Evolutionary conservation across 2,113 vertebrate species (phyloP).

Genomic region (Lycaon pictus): DNA sequence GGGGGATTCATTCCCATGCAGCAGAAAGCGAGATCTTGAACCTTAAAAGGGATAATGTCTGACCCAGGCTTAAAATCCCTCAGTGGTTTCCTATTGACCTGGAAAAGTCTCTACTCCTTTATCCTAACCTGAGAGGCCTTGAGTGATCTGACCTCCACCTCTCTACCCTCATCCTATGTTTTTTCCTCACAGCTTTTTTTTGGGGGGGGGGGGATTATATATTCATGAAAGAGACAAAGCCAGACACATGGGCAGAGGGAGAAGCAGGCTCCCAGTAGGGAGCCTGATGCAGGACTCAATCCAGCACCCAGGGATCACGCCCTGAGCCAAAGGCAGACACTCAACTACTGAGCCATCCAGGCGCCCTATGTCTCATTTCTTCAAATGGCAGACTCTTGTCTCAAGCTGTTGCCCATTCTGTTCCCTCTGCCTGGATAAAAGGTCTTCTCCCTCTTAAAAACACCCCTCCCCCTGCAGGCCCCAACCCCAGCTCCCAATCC

Average conservation of each 20-base stretch:
- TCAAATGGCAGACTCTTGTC: not conserved
- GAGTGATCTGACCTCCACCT: not conserved
- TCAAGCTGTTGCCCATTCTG: not conserved
- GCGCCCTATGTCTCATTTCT: not conserved
- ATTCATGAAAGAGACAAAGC: no score
- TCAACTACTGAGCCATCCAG: no score
- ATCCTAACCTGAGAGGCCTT: not conserved
- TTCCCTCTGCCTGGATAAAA: not conserved
- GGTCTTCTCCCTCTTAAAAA: not conserved
- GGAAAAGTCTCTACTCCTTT: not conserved
- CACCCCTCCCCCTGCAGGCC: no score
- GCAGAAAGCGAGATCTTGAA: not conserved
- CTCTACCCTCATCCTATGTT: rapidly evolving
- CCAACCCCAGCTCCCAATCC: not conserved
- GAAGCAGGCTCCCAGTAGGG: no score
- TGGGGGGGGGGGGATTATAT: no score
- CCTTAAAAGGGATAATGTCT: not conserved
- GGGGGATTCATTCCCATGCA: rapidly evolving
- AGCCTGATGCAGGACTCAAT: no score
- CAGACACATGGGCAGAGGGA: no score
- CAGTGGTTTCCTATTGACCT: not conserved
- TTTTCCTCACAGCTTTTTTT: not conserved
- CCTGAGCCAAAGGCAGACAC: no score
- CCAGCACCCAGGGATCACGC: no score
- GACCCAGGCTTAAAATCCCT: not conserved